Evolutionary conservation across 2,888 invertebrate species (phyloP).

Genomic region (Heteromyza rotundicornis): DNA sequence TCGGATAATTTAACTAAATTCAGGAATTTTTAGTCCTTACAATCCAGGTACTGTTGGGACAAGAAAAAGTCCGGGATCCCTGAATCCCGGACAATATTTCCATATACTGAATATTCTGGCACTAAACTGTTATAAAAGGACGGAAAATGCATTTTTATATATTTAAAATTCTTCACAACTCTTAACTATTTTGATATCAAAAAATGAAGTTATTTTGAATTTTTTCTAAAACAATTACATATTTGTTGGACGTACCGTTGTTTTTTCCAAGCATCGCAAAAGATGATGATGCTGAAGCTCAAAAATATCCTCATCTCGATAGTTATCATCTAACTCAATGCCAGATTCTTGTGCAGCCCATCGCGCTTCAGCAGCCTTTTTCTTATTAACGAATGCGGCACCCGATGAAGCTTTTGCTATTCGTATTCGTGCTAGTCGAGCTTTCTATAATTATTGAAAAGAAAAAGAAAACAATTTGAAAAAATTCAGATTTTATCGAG

Average conservation of each 20-base stretch:
- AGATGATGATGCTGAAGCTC: conserved; percentile 99
- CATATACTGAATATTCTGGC: too few species aligned
- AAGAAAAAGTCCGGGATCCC: too few species aligned
- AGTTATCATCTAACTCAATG: conserved; percentile 86
- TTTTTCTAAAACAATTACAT: conserved; percentile 29
- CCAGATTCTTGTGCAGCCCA: conserved; percentile 93
- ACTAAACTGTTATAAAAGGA: too few species aligned
- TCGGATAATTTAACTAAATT: too few species aligned
- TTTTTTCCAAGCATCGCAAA: conserved; percentile 95
- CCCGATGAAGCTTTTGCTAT: conserved; percentile 99
- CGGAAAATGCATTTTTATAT: too few species aligned
- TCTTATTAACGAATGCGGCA: conserved; percentile 97
- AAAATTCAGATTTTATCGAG: too few species aligned
- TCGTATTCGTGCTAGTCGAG: conserved; percentile 94
- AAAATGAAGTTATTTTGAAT: conserved; percentile 5
- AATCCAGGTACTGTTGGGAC: too few species aligned
- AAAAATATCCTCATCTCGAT: conserved; percentile 95
- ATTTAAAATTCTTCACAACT: too few species aligned
- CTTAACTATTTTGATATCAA: too few species aligned
- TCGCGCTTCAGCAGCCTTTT: conserved; percentile 96
- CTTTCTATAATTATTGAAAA: conserved; percentile 77
- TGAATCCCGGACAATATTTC: too few species aligned
- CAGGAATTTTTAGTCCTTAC: too few species aligned
- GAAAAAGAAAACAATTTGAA: too few species aligned
- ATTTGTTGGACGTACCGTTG: conserved; percentile 75